phyloP scores from a whole-genome alignment of 30 jellyfish, hydroid and myxozoan species.

The Pelagia noctiluca region DNA sequence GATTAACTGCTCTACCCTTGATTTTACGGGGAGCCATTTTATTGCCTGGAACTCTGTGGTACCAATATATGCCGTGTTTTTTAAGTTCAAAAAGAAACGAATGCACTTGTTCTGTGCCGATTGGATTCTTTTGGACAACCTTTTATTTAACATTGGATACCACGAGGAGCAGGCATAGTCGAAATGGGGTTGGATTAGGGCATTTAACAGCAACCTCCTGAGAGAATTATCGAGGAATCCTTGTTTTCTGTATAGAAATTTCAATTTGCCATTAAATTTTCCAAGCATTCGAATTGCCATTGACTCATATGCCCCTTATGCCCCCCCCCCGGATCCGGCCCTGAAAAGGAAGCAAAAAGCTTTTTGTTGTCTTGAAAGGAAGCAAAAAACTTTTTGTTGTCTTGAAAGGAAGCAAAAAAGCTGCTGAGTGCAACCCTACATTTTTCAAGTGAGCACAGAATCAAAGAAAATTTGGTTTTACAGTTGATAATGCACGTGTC shows the following conservation, averaged over 20 bases:
- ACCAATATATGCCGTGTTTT: not conserved
- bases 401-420: too few relatives aligned
- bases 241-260: not conserved
- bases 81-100: not conserved
- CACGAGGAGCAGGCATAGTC: constrained; percentile 43
- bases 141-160: constrained; percentile 27
- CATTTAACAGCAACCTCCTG: constrained; percentile 37
- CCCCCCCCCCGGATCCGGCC: too few relatives aligned
- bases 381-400: too few relatives aligned
- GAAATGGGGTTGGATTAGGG: constrained; percentile 53
- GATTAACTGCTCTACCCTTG: not conserved
- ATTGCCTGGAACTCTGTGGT: not conserved
- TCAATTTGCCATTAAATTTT: not conserved
- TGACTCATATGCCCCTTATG: too few relatives aligned
- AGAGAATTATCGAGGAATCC: constrained; percentile 20
- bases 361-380: too few relatives aligned
- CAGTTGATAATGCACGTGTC: too few relatives aligned
- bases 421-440: too few relatives aligned
- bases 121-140: constrained; percentile 31
- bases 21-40: not conserved
- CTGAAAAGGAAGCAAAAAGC: too few relatives aligned
- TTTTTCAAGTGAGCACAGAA: too few relatives aligned
- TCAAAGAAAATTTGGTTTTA: too few relatives aligned
- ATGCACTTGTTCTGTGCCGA: not conserved
- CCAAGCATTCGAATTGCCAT: not conserved